Percentiles rank a stretch among this genome's conserved stretches.
phyloP scores from a whole-genome alignment of 37 sponge, comb jelly and placozoan species.

The Aphrocallistes beatrix region DNA sequence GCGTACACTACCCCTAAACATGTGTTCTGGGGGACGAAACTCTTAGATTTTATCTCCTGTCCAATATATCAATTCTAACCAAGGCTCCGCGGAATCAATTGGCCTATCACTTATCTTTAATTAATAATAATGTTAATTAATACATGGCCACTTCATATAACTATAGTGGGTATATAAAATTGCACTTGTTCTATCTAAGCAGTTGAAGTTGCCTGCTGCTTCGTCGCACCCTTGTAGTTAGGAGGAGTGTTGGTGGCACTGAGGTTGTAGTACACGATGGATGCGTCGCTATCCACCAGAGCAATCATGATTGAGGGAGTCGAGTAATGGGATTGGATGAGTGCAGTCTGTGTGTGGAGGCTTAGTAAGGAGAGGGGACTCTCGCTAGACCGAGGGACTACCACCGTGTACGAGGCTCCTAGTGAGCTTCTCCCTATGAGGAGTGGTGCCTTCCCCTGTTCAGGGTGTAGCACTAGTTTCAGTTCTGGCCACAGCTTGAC shows the following conservation, averaged over 20 bases:
- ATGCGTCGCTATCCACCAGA: neutral
- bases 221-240: neutral
- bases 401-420: neutral
- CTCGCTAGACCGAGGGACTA: neutral
- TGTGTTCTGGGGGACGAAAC: neutral
- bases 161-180: neutral
- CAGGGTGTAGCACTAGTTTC: neutral
- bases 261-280: constrained; percentile 4
- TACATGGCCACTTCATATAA: neutral
- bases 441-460: neutral
- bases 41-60: too few species aligned
- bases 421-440: neutral
- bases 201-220: neutral
- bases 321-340: neutral
- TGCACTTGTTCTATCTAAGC: too few species aligned
- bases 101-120: too few species aligned
- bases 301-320: neutral
- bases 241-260: neutral
- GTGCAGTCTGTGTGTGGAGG: neutral
- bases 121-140: neutral
- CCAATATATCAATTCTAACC: too few species aligned
- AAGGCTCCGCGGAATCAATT: too few species aligned
- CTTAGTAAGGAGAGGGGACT: neutral
- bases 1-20: neutral
- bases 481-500: constrained; percentile 14